Conservation (phyloP, 2,888 invertebrate genomes). For the Lasius fuliginosus region DNA sequence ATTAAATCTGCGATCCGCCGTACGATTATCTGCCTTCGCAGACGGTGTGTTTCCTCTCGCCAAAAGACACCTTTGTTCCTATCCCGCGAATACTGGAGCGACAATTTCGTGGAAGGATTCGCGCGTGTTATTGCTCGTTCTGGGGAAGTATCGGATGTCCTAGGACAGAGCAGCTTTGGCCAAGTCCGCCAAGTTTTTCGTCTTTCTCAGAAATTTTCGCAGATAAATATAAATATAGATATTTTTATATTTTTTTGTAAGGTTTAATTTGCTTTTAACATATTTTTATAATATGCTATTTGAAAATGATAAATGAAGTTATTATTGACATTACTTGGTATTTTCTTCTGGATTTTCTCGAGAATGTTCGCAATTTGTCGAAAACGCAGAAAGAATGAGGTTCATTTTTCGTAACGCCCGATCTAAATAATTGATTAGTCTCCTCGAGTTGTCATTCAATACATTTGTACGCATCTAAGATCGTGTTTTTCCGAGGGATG, state of each 20-base stretch:
- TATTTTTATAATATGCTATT: background rate
- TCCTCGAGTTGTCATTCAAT: constrained; percentile 24
- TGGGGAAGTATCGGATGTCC: constrained; percentile 41
- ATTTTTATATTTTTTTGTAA: background rate
- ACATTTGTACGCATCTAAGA: background rate
- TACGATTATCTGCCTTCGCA: constrained; percentile 70
- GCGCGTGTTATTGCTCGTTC: constrained; percentile 56
- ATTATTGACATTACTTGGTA: background rate
- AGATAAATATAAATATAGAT: background rate
- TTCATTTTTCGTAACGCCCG: constrained; percentile 6
- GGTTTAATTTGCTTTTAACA: background rate
- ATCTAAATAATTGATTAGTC: constrained; percentile 60
- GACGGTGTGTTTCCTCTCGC: constrained; percentile 74
- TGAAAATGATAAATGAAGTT: background rate
- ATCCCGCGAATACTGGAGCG: constrained; percentile 24
- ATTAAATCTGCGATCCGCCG: constrained; percentile 71
- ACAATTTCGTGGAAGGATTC: constrained; percentile 54
- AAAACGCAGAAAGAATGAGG: background rate
- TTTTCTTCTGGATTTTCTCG: background rate
- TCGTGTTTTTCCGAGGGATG: constrained; percentile 63
- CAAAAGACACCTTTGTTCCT: constrained; percentile 43
- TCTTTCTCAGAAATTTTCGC: background rate
- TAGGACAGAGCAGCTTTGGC: background rate
- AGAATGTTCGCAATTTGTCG: background rate
- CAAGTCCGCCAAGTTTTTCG: constrained; percentile 3